Evolutionary conservation across 2,797 vertebrate species (phyloP), one percentile per base, ranked within the genome.

Genomic region (Linurgus olivaceus): DNA sequence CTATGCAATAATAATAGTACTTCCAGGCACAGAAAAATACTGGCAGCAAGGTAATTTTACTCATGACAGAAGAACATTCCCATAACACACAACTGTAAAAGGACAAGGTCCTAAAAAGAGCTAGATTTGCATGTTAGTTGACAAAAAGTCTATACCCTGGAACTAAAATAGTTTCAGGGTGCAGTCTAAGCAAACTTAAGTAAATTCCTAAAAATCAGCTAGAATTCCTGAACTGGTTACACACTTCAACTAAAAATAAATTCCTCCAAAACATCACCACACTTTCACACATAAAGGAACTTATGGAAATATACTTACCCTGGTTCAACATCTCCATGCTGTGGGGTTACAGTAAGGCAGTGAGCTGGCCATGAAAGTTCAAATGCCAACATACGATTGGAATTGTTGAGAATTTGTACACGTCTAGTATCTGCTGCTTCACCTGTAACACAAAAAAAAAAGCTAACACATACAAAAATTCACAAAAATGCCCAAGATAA

Each of bases 321-420:
- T 52, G 99, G 98, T 65, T 99, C 98, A 12, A 99, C 97, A 86
- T 96, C 90, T 90, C 99, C 99, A 52, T 99, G 98, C 71, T 99
- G 99, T 47, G 99, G 99, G 18, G 99, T 99, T 96, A 99, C 97
- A 29, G 99, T 99, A 75, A 99, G 98, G 93, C 99, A 99, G 95
- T 99, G 99, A 73, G 99, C 99, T 6, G 99, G 99, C 99, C 99
- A 99, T 5, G 98, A 99, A 59, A 99, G 96, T 72, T 99, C 99
- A 98, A 99, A 99, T 68, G 96, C 97, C 97, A 99, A 93, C n/a
- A 95, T 95, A 83, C 96, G 98, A 25, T 85, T 93, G 18, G 98
- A 98, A 42, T 96, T 97, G 97, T 99, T 99, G 75, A 96, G 75
- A 80, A 99, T 98, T 90, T 98, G 97, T 82, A 99, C 97, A n/a